Evolutionary conservation across 2,797 vertebrate species (phyloP), one percentile per base, ranked within the genome.

Genomic region (Notoglanidium macrostoma): DNA sequence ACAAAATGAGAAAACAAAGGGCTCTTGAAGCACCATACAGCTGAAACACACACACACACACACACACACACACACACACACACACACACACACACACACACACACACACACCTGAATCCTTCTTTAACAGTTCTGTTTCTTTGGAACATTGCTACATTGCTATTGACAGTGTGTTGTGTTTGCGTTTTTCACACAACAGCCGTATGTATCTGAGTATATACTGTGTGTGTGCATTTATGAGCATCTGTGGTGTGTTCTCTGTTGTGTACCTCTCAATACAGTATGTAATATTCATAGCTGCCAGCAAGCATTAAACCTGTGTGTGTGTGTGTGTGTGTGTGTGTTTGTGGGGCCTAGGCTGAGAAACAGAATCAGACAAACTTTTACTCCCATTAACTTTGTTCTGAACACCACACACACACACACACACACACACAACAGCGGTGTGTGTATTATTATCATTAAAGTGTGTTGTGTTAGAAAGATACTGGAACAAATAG

Each of bases 1-100:
- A 68, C 46, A 55, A 54, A 86, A 86, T 78, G 46, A 68, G 46
- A 65, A 86, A 86, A 78, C 61, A 86, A 67, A 79, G 74, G 23
- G 61, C 23, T 55, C 26, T 63, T 85, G n/a, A 65, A 65, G 73
- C 46, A 68, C 35, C 55, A 11, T 23, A 78, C 59, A 54, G 40
- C 54, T 26, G 7, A 63, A 26, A 14, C 44, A 35, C n/a, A 9
- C 29, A 29, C 35, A 72, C 73, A 51, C 26, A 29, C 26, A 73
- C 40, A 46, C 40, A 26, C 19, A 26, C 40, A 46, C 70, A 46
- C 70, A 73, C 44, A 49, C 80, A 65, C 80, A 68, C 80, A 83
- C 44, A 67, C 61, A 65, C 78, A 44, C 78, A 63, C 78, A 81
- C 55, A 35, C 44, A 49, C 80, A 65, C 80, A 68, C 80, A 83